Conservation (phyloP, 2,888 invertebrate genomes). For the Hesperia comma region DNA sequence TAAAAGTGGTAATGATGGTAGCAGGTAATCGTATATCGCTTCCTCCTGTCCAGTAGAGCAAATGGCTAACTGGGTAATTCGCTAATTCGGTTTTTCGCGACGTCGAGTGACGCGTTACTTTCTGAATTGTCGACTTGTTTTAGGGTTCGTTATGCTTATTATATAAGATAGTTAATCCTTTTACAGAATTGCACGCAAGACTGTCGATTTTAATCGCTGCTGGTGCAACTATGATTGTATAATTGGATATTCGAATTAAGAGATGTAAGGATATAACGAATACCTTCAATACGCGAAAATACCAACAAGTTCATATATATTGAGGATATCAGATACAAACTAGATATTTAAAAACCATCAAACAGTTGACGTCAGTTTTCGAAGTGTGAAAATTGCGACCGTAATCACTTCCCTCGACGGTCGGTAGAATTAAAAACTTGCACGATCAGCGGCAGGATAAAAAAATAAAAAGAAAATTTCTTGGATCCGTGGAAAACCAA, state of each 20-base stretch:
- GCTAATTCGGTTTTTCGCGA: constrained; percentile 80
- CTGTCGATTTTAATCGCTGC: constrained; percentile 8
- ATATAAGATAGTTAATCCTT: constrained; percentile 34
- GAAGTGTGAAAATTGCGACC: constrained; percentile 20
- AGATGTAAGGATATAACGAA: no score
- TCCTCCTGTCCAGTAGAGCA: constrained; percentile 4
- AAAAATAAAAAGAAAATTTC: constrained; percentile 26
- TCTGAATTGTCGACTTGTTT: constrained; percentile 50
- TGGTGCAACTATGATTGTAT: no score
- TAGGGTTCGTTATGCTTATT: constrained; percentile 41
- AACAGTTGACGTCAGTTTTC: constrained; percentile 18
- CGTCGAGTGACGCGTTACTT: constrained; percentile 67
- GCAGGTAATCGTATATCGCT: not conserved
- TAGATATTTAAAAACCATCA: constrained; percentile 4
- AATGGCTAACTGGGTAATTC: constrained; percentile 35
- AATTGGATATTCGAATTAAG: no score
- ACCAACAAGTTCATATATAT: no score
- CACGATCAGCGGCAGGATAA: constrained; percentile 24
- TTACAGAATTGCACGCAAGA: constrained; percentile 10
- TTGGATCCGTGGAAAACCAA: constrained; percentile 45
- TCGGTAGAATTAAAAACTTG: constrained; percentile 31
- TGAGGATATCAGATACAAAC: not conserved
- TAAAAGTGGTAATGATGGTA: not conserved
- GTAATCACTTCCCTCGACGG: constrained; percentile 16
- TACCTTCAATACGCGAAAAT: no score